Evolutionary conservation across 2,797 vertebrate species (phyloP).

Genomic region (Cuculus canorus): DNA sequence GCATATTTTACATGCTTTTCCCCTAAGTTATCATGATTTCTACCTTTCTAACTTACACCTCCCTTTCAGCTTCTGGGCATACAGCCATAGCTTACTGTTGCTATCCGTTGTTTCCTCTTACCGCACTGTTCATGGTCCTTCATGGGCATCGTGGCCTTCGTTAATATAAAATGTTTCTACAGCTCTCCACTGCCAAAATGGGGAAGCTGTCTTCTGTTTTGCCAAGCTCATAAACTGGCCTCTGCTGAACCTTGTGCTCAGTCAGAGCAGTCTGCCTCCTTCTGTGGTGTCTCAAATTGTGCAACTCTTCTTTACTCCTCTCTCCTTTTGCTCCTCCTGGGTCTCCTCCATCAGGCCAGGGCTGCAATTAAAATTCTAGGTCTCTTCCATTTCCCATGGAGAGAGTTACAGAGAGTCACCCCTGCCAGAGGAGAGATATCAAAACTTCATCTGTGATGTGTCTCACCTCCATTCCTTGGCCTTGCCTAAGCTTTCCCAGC

Average conservation of each 20-base stretch:
- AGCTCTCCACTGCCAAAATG: not conserved
- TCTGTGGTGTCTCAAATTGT: not conserved
- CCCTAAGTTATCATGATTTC: no score
- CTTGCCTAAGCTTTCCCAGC: slow-evolving; percentile 49
- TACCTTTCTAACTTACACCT: no score
- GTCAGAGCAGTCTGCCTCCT: not conserved
- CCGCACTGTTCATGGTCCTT: no score
- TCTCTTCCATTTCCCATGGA: slow-evolving; percentile 52
- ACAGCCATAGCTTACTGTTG: no score
- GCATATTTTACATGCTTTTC: no score
- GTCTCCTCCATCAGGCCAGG: slow-evolving; percentile 1
- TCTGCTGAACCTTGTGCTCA: not conserved
- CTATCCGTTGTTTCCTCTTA: no score
- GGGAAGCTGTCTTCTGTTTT: not conserved
- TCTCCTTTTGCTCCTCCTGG: not conserved
- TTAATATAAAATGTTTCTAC: no score
- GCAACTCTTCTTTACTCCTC: not conserved
- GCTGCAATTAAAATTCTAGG: slow-evolving; percentile 28
- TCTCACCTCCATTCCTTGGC: slow-evolving; percentile 53
- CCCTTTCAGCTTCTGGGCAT: no score
- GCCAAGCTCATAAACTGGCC: not conserved
- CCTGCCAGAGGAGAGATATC: slow-evolving; percentile 57
- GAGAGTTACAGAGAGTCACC: not conserved
- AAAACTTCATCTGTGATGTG: slow-evolving; percentile 32
- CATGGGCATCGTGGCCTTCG: no score